These are phyloP conservation scores for Ursus arctos DNA, from an alignment of 2,113 vertebrate genomes.

Conservation along the genomic window DNA sequence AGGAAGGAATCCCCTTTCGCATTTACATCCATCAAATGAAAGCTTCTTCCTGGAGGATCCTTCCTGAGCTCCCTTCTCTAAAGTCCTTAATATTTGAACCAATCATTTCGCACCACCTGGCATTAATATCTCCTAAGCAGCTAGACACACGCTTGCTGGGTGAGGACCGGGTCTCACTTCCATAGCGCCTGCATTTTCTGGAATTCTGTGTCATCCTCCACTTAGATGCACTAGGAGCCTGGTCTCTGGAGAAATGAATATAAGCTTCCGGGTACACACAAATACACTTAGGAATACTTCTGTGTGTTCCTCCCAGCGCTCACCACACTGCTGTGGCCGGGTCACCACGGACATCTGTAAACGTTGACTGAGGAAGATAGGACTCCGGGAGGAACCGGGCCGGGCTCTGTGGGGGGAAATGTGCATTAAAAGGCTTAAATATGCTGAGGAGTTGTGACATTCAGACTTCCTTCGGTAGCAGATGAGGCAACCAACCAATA, in stretches of 20 bases:
- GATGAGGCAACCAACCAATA: not conserved
- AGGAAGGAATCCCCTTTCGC: not conserved
- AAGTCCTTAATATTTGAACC: not conserved
- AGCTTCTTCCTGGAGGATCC: not conserved
- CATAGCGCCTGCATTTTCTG: not conserved
- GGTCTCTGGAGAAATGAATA: not conserved
- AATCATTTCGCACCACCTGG: not conserved
- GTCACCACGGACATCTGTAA: no score
- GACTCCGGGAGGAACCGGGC: not conserved
- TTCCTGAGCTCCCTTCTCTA: not conserved
- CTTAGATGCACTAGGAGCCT: not conserved
- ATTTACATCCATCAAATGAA: not conserved
- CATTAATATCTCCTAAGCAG: no score
- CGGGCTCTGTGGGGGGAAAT: no score
- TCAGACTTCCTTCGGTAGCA: not conserved
- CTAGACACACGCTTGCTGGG: not conserved
- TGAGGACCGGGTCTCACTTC: not conserved
- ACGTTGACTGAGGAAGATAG: not conserved
- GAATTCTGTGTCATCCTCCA: not conserved
- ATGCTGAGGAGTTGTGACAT: not conserved
- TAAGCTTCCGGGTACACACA: not conserved
- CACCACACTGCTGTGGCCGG: rapidly evolving
- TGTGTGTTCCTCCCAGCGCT: not conserved
- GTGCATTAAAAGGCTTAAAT: not conserved
- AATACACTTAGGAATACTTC: not conserved